These are phyloP conservation scores for Pemphredon lugubris DNA, from an alignment of 2,888 invertebrate genomes.

Conservation along the genomic window DNA sequence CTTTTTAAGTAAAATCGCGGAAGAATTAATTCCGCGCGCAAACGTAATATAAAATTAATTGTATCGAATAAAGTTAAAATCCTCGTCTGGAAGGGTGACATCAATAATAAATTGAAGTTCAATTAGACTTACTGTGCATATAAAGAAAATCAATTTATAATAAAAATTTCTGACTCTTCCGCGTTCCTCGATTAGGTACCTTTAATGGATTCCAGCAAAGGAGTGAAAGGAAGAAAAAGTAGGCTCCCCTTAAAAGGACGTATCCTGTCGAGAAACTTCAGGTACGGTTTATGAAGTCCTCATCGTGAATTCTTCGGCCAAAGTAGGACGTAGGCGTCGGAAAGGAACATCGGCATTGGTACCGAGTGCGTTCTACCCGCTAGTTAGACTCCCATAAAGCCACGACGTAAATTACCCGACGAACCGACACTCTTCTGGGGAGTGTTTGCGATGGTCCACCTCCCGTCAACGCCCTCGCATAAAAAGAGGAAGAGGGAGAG, in stretches of 20 bases:
- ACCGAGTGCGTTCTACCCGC: constrained; percentile 73
- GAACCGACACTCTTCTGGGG: constrained; percentile 67
- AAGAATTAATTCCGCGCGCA: too few species aligned
- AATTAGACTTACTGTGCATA: too few species aligned
- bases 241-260: background rate
- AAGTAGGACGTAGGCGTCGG: constrained; percentile 70
- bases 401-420: constrained; percentile 78
- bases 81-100: too few species aligned
- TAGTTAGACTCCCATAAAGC: constrained; percentile 80
- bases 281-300: constrained; percentile 42
- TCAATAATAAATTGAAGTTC: too few species aligned
- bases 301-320: constrained; percentile 9
- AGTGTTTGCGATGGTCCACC: constrained; percentile 80
- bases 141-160: too few species aligned
- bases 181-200: background rate
- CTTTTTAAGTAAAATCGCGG: too few species aligned
- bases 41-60: too few species aligned
- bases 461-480: constrained; percentile 82
- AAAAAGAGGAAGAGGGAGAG: constrained; percentile 41
- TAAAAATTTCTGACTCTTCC: too few species aligned
- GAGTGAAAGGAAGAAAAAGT: background rate
- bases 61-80: too few species aligned
- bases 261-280: background rate
- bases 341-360: constrained; percentile 57
- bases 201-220: too few species aligned